Evolutionary conservation across 2,888 invertebrate genomes (phyloP), one percentile per base, ranked within the genome.

Genomic region (Arctia plantaginis): DNA sequence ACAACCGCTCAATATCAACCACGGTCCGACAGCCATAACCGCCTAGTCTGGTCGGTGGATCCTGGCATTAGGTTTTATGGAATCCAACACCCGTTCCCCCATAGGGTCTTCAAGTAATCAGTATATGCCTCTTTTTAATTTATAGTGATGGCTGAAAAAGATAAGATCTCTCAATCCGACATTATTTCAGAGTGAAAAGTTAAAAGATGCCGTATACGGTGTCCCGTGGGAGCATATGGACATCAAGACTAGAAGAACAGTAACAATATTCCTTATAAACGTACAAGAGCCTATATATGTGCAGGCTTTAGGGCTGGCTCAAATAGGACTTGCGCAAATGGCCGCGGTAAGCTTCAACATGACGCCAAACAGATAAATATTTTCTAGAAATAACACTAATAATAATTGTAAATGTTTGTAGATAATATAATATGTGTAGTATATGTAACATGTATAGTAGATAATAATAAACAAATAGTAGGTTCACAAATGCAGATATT

Each of bases 141-240:
- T 15, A 30, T 15, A 12, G 10, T 27, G 18, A 47, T 27, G 10
- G 15, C 12, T 4, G 27, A 3, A 59, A 8, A 27, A 27, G 12
- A 1, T 27, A 3, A 59, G 27, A 3, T 27, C 27, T 6, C 15
- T 62, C 15, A 18, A 62, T 15, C 0, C 30, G 8, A 62, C 30
- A 62, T 18, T 18, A 67, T 71, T 71, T 30, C 80, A 90, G 90
- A 90, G 86, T 71, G 84, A 80, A 47, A 83, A 78, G 69, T 72
- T 90, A 13, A 86, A 79, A 33, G 80, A 87, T 44, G 81, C 84
- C 4, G 86, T 89, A 0, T 91, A 90, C 70, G 69, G 66, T 20
- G 62, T 89, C 6, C 90, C 90, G 0, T 91, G 90, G 90, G 83
- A 91, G 39, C 82, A 72, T 69, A 90, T 91, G 90, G 80, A 84